Conservation (phyloP, 2,113 vertebrate genomes). For the Python bivittatus region DNA sequence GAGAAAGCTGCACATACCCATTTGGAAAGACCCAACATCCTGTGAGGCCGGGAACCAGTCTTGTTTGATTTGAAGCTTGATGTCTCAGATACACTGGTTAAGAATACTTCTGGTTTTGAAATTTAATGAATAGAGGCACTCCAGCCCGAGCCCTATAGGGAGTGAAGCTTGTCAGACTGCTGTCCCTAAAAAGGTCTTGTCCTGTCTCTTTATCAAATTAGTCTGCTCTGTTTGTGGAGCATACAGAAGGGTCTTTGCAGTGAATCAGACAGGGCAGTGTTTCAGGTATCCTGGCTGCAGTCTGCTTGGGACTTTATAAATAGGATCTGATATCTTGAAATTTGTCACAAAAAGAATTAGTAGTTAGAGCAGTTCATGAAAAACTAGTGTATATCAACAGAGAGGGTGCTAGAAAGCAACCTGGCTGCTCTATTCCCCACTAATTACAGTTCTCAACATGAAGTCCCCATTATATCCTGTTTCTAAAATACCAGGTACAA, state of each 20-base stretch:
- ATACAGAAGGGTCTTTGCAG: background rate
- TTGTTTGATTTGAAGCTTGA: background rate
- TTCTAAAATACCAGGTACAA: background rate
- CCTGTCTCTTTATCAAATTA: background rate
- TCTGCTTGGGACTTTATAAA: background rate
- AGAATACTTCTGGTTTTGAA: background rate
- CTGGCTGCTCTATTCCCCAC: background rate
- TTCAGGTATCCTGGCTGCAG: background rate
- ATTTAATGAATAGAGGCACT: background rate
- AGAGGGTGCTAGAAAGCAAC: background rate
- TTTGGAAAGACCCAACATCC: background rate
- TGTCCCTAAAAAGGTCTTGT: background rate
- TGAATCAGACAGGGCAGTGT: background rate
- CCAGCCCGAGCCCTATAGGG: background rate
- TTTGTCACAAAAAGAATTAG: background rate
- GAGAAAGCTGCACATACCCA: background rate
- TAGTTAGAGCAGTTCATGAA: background rate
- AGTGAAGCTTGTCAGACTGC: background rate
- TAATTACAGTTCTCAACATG: background rate
- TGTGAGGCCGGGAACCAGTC: background rate
- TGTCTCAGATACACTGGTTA: background rate
- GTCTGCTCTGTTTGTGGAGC: background rate
- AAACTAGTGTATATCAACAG: background rate
- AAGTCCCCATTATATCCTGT: background rate
- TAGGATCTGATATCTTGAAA: background rate